These are phyloP conservation scores for Chalcis sispes DNA, from an alignment of 2,888 invertebrate genomes.

Conservation along the genomic window DNA sequence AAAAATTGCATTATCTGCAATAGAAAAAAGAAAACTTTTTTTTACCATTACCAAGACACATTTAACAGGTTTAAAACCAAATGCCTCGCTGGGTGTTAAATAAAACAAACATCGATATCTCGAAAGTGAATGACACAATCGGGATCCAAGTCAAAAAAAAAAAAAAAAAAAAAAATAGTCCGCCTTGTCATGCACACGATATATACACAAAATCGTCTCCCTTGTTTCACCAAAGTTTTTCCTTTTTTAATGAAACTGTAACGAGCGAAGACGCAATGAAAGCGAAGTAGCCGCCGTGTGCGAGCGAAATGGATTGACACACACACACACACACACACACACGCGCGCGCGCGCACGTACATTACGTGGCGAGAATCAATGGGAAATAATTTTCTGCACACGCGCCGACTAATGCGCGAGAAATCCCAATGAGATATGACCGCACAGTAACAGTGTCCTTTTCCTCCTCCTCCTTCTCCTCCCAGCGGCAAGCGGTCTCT, in stretches of 20 bases:
- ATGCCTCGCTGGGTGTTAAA: too few species aligned
- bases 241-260: neutral
- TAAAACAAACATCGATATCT: too few species aligned
- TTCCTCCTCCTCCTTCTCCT: too few species aligned
- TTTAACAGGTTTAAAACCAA: too few species aligned
- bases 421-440: conserved; percentile 33
- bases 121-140: conserved; percentile 38
- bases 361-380: conserved; percentile 25
- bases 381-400: conserved; percentile 57
- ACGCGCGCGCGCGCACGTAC: neutral
- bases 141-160: neutral
- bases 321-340: neutral
- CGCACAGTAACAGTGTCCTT: too few species aligned
- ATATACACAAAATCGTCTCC: too few species aligned
- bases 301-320: neutral
- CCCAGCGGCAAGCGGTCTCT: neutral
- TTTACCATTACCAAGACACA: too few species aligned
- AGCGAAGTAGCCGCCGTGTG: neutral
- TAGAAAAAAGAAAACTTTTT: too few species aligned
- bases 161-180: conserved; percentile 1
- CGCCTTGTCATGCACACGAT: too few species aligned
- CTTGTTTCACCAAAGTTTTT: neutral
- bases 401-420: conserved; percentile 49
- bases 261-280: neutral
- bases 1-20: too few species aligned